Evolutionary conservation across 1,140 invertebrate genomes (phyloP), one percentile per base, ranked within the genome.

Genomic region (Scaptomyza graminum): DNA sequence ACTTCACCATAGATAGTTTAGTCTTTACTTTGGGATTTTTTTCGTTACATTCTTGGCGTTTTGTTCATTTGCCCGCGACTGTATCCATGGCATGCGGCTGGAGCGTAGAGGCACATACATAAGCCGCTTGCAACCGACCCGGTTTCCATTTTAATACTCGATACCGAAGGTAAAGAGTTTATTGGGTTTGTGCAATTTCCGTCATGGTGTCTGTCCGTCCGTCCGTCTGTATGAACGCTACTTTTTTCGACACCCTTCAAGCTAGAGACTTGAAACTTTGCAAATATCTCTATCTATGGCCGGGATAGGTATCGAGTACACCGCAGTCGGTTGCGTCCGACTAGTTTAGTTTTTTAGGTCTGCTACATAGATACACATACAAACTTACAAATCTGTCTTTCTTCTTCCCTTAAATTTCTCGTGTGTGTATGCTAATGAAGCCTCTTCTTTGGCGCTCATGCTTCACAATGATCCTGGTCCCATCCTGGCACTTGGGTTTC

Each of bases 351-450:
- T 73, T 69, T 74, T 70, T 52, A 41, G 52, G 4, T 12, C 39
- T 16, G 15, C 37, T 6, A 56, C 16, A 43, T 34, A 56, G 28
- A 18, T 12, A 22, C 25, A 37, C 44, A 15, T 16, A 18, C 13
- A 37, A n/a, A 12, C 37, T 5, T 12, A 41, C 37, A 41, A 22
- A 22, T 41, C 39, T 55, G 28, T 43, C 31, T 44, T 25, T 5
- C 47, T 62, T 41, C 37, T 34, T 34, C 46, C 43, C 16, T 46
- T 28, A 22, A 8, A 49, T 64, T 37, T 73, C 69, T 71, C 52
- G n/a, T 79, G 82, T 83, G 59, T 79, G 82, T 88, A 87, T 87
- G 83, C 83, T 87, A 87, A 87, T 87, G 83, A 87, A 87, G 83
- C 83, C 79, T 79, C 83, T 87, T 88, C 82, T 87, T 83, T 76